Conservation (phyloP, 2,797 vertebrate species). For the Sebastes flavidus region DNA sequence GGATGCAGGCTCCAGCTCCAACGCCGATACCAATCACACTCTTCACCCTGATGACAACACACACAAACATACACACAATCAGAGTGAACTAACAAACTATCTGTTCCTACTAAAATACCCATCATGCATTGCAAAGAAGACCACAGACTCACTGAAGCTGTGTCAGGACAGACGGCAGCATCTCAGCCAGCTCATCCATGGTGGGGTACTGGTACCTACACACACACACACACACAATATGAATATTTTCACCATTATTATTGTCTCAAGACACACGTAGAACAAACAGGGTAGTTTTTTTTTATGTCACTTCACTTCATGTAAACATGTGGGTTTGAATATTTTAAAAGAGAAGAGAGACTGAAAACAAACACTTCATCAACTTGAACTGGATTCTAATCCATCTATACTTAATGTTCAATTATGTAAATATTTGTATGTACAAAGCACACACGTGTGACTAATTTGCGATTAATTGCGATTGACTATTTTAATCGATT, state of each 20-base stretch:
- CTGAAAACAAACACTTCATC: not conserved
- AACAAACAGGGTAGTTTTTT: too few species aligned
- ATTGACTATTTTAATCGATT: too few species aligned
- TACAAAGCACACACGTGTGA: too few species aligned
- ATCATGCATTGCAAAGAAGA: constrained; percentile 70
- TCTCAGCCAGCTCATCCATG: constrained; percentile 94
- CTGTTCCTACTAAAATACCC: constrained; percentile 48
- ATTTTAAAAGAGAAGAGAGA: too few species aligned
- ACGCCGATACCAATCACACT: constrained; percentile 94
- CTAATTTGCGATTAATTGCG: too few species aligned
- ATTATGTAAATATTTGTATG: not conserved
- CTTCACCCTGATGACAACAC: constrained; percentile 58
- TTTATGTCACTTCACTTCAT: not conserved
- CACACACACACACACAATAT: not conserved
- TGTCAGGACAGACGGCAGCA: constrained; percentile 89
- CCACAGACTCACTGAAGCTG: constrained; percentile 86
- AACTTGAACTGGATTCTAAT: not conserved
- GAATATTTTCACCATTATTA: too few species aligned
- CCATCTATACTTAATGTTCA: not conserved
- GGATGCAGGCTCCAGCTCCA: constrained; percentile 93
- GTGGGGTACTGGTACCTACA: constrained; percentile 92
- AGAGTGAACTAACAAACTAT: not conserved
- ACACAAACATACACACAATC: not conserved
- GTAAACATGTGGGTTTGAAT: not conserved
- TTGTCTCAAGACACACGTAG: not conserved